Conservation (phyloP, 2,888 invertebrate genomes). For the Lacanobia wlatinum region DNA sequence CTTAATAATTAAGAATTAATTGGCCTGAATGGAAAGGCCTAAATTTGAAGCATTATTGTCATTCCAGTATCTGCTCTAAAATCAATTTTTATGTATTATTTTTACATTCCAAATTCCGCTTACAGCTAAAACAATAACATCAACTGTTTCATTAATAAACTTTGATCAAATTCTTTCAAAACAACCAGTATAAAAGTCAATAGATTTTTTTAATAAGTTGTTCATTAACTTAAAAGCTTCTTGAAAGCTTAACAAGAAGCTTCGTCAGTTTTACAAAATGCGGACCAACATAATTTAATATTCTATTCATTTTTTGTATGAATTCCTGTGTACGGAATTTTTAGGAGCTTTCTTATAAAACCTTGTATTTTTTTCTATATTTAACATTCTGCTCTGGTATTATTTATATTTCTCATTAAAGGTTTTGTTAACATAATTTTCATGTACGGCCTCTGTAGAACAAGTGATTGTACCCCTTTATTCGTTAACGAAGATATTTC, state of each 20-base stretch:
- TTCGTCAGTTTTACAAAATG: constrained; percentile 89
- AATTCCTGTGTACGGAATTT: constrained; percentile 84
- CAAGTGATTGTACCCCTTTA: constrained; percentile 9
- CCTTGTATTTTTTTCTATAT: constrained; percentile 71
- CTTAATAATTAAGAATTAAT: constrained; percentile 7
- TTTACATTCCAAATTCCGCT: neutral
- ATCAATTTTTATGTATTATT: neutral
- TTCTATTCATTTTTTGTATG: constrained; percentile 89
- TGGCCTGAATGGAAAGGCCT: neutral
- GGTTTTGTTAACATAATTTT: constrained; percentile 38
- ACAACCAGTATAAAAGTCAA: constrained; percentile 81
- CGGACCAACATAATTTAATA: constrained; percentile 89
- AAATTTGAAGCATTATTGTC: neutral
- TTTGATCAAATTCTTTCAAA: constrained; percentile 69
- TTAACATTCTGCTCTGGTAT: constrained; percentile 59
- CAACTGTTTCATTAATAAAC: constrained; percentile 15
- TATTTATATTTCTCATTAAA: constrained; percentile 62
- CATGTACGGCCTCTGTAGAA: constrained; percentile 8
- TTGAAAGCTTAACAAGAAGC: constrained; percentile 89
- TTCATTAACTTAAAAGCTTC: constrained; percentile 90
- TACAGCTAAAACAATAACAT: constrained; percentile 10
- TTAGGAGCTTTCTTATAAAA: constrained; percentile 79
- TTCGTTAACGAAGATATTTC: constrained; percentile 6
- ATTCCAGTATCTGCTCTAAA: neutral
- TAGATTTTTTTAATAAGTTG: constrained; percentile 85